These are phyloP conservation scores for Drosophila anomalata DNA, from an alignment of 2,888 invertebrate genomes.

Conservation along the genomic window DNA sequence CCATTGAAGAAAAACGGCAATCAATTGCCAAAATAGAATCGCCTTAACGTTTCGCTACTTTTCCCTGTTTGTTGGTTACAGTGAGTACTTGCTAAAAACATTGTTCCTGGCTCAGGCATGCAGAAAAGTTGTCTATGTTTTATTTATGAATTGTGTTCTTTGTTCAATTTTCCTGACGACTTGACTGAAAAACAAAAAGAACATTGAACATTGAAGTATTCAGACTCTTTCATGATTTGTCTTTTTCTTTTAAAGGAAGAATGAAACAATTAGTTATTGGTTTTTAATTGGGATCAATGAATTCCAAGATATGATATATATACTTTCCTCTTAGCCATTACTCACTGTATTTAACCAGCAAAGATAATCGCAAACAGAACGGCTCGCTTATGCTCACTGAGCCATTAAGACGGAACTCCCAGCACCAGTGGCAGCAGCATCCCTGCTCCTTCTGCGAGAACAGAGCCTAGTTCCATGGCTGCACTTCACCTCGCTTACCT, in stretches of 20 bases:
- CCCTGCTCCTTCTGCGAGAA: conserved; percentile 37
- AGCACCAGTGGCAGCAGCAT: not conserved
- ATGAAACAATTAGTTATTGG: no score
- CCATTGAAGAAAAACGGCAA: conserved; percentile 66
- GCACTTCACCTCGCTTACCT: conserved; percentile 36
- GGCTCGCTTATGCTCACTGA: conserved; percentile 64
- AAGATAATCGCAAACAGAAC: conserved; percentile 75
- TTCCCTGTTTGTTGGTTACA: conserved; percentile 16
- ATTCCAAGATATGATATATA: no score
- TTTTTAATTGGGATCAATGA: no score
- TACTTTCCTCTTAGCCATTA: not conserved
- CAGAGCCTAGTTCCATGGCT: conserved; percentile 35
- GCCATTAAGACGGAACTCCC: conserved; percentile 51
- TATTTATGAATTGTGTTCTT: not conserved
- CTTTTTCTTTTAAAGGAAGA: no score
- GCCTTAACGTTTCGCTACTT: conserved; percentile 69
- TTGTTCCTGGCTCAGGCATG: not conserved
- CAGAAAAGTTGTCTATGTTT: not conserved
- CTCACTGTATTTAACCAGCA: conserved; percentile 25
- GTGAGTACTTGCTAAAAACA: conserved; percentile 10
- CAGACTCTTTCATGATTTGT: no score
- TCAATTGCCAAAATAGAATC: conserved; percentile 76
- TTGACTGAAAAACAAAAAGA: not conserved
- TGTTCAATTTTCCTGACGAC: not conserved
- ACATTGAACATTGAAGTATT: not conserved